Base-by-base conservation (phyloP, 2,113 vertebrate species). In the Anoplopoma fimbria region DNA sequence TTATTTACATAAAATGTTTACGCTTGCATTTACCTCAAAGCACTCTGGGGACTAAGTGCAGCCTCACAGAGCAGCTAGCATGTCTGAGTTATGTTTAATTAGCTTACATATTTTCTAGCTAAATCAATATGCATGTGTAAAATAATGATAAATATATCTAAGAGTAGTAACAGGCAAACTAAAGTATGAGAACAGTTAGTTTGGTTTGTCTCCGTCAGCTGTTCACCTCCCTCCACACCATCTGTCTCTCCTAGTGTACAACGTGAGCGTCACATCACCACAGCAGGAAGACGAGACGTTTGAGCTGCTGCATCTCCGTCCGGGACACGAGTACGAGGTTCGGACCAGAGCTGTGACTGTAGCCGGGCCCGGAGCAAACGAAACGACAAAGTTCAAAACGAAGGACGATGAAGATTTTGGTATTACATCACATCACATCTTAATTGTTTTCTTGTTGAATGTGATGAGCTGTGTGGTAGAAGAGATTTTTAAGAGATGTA, bases 321-420 rank as follows among this genome's bases (percentile, higher is more conserved):
- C 92, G 21, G 82, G 38, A 9, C 80, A 79, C 34, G 7, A 81
- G 4, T 94, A 95, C 40, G 36, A 81, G 51, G 88, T 87, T 38
- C 93, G 93, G 93, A 89, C 95, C 49, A 76, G 81, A 34, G 95
- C 94, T 19, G 88, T 93, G 65, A 95, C 85, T 9, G 9, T 3
- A 6, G 92, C 87, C 4, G 95, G 94, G 15, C 25, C 36, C 29
- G 94, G 95, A 78, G 45, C 4, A 17, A 89, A 47, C 7, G 19
- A 55, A 63, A 81, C 33, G 7, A 19, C 3, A 15, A 75, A 0
- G 2, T 94, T 96, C 79, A 83, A 60, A 47, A 92, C 81, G 9
- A 29, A 60, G 3, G 23, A 65, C 58, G 0, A 3, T 0, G 60
- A 87, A 57, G 0, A 13, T 19, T 31, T n/a, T 19, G 81, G 92